phyloP scores from a whole-genome alignment of 2,797 vertebrate genomes.

The Rhinoraja longicauda region DNA sequence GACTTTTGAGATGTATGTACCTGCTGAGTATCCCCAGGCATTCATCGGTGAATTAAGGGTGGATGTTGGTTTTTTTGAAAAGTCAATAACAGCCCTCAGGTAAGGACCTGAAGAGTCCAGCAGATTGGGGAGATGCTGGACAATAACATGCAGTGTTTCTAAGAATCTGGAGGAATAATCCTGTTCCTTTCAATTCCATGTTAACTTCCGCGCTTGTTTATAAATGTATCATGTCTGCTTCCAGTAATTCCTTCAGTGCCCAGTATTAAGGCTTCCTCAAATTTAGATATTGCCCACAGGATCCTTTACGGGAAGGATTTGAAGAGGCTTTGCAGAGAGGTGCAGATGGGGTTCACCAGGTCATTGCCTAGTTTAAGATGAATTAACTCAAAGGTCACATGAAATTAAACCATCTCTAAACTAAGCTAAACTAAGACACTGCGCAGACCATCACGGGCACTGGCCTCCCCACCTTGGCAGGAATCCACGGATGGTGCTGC shows the following conservation, averaged over 20 bases:
- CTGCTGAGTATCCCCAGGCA: neutral
- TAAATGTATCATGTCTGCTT: neutral
- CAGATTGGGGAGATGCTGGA: neutral
- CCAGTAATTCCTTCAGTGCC: neutral
- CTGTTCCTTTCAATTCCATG: neutral
- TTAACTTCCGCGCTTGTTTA: neutral
- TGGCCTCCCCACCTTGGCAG: too few relatives aligned
- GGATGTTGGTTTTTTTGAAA: neutral
- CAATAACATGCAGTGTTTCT: neutral
- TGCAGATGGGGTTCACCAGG: too few relatives aligned
- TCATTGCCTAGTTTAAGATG: too few relatives aligned
- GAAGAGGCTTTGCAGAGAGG: too few relatives aligned
- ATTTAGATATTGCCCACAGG: neutral
- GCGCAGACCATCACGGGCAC: too few relatives aligned
- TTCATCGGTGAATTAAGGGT: neutral
- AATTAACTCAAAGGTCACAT: too few relatives aligned
- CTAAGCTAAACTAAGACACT: too few relatives aligned
- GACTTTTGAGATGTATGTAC: neutral
- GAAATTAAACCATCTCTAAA: too few relatives aligned
- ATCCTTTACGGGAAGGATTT: too few relatives aligned
- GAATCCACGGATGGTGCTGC: too few relatives aligned
- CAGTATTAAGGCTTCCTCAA: neutral
- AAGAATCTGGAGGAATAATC: neutral
- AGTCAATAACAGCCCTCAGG: neutral
- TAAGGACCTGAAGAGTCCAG: neutral